Conservation (phyloP, 1,140 invertebrate species). For the Temnothorax nylanderi region DNA sequence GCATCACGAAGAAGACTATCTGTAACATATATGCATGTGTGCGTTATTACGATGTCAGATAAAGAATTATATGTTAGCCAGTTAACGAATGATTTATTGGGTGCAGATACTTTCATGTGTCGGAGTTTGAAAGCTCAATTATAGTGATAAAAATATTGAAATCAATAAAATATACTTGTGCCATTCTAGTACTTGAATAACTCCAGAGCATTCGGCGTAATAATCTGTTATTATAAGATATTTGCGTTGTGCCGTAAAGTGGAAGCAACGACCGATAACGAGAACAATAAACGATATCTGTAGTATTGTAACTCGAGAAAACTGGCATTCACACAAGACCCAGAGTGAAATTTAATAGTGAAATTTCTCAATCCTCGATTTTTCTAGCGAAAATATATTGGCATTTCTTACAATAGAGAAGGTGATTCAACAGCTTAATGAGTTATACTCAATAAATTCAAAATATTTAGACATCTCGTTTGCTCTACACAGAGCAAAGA, state of each 20-base stretch:
- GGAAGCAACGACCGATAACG: slow-evolving; percentile 47
- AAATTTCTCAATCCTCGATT: slow-evolving; percentile 14
- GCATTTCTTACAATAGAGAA: background rate
- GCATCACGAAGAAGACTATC: background rate
- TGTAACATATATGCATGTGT: background rate
- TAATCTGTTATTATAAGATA: slow-evolving; percentile 35
- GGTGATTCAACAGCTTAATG: background rate
- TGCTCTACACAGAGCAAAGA: background rate
- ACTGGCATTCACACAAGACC: background rate
- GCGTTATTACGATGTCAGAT: background rate
- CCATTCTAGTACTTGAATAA: slow-evolving; percentile 1
- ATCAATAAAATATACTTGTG: slow-evolving; percentile 11
- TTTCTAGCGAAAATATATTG: background rate
- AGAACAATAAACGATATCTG: slow-evolving; percentile 44
- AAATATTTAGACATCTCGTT: background rate
- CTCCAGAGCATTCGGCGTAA: background rate
- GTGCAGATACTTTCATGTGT: background rate
- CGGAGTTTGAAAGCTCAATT: slow-evolving; percentile 1
- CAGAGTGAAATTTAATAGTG: slow-evolving; percentile 30
- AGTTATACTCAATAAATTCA: background rate
- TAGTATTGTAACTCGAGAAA: background rate
- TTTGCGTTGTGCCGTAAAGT: slow-evolving; percentile 12
- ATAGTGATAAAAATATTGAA: background rate
- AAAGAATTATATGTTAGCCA: background rate
- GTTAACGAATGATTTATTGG: background rate